These are phyloP conservation scores for Nasua narica DNA, from an alignment of 2,797 vertebrate genomes.

Conservation along the genomic window DNA sequence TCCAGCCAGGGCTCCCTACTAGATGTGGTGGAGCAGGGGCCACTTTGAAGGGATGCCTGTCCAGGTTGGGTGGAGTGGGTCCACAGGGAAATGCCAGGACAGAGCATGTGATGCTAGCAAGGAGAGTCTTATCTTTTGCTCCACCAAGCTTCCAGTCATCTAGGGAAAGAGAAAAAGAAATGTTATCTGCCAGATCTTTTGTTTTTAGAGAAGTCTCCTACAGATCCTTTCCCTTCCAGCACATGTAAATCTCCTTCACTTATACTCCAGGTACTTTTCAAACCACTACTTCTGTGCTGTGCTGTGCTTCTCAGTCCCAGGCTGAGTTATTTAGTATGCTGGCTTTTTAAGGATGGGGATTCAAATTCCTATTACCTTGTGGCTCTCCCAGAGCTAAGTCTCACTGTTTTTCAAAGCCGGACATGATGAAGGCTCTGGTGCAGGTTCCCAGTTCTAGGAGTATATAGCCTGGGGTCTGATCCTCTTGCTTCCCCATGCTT, in stretches of 20 bases:
- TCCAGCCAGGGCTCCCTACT: not conserved
- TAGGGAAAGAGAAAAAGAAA: not conserved
- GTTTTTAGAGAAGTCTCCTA: not conserved
- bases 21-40: not conserved
- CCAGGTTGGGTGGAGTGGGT: not conserved
- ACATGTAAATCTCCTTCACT: not conserved
- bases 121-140: not conserved
- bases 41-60: not conserved
- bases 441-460: not conserved
- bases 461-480: not conserved
- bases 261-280: not conserved
- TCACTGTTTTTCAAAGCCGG: not conserved
- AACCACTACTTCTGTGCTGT: not conserved
- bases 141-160: not conserved
- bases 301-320: no score
- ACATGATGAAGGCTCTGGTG: not conserved
- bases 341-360: not conserved
- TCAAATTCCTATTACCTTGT: not conserved
- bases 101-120: not conserved
- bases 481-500: not conserved
- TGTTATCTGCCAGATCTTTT: not conserved
- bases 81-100: not conserved
- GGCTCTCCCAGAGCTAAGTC: not conserved
- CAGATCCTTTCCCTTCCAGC: not conserved
- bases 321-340: not conserved